Evolutionary conservation across 2,888 invertebrate species (phyloP).

Genomic region (Hyppa rectilinea): DNA sequence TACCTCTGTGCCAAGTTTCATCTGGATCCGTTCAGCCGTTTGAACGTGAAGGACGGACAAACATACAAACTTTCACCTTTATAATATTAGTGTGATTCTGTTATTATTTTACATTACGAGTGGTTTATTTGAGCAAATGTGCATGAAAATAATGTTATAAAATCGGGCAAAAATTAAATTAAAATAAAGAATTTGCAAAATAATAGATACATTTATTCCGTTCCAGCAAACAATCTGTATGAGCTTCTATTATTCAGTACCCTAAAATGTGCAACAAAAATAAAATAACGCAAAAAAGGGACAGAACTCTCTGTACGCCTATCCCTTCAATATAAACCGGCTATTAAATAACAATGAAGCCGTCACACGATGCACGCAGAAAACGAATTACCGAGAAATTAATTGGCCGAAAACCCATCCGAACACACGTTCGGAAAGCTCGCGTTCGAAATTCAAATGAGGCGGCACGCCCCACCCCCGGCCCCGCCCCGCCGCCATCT

Average conservation of each 20-base stretch:
- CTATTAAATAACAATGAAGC: conserved; percentile 85
- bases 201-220: neutral
- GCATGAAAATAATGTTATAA: neutral
- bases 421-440: conserved; percentile 89
- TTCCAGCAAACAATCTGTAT: neutral
- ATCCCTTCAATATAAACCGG: conserved; percentile 68
- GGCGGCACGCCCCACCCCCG: conserved; percentile 88
- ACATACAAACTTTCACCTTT: no score
- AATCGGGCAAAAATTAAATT: neutral
- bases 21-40: no score
- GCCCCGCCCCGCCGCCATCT: conserved; percentile 89
- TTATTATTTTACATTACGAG: neutral
- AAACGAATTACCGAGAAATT: conserved; percentile 88
- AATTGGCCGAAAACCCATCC: conserved; percentile 90
- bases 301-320: conserved; percentile 4
- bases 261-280: conserved; percentile 35
- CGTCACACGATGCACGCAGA: conserved; percentile 76
- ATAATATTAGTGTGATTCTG: no score
- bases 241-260: conserved; percentile 7
- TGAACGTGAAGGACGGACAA: no score
- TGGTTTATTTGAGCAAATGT: neutral
- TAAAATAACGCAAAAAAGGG: conserved; percentile 6
- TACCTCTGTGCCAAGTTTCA: no score
- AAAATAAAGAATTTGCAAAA: neutral
- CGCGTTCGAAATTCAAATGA: conserved; percentile 90